Conservation (phyloP, 2,888 invertebrate genomes). For the Acleris cristana region DNA sequence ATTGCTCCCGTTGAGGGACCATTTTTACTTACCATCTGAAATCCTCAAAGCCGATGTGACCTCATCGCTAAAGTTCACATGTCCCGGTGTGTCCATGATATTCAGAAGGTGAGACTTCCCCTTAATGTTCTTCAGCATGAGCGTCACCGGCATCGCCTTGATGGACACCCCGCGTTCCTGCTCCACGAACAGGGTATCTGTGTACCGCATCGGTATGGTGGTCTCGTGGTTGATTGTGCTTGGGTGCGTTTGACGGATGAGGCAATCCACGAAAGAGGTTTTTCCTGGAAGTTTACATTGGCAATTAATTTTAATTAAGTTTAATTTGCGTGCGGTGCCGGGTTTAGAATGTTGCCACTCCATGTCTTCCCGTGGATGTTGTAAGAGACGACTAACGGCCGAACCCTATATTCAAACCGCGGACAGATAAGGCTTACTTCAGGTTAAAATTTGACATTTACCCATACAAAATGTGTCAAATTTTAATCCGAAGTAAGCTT, state of each 20-base stretch:
- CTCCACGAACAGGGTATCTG: slow-evolving; percentile 98
- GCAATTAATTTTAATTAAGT: too few species aligned
- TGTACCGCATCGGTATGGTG: slow-evolving; percentile 93
- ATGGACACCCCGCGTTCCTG: slow-evolving; percentile 98
- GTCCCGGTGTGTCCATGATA: slow-evolving; percentile 98
- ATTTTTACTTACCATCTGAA: slow-evolving; percentile 82
- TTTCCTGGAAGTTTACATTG: slow-evolving; percentile 81
- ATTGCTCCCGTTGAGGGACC: too few species aligned
- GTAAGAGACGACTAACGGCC: too few species aligned
- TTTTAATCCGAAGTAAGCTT: too few species aligned
- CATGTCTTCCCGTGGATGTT: too few species aligned
- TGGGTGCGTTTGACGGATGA: slow-evolving; percentile 98
- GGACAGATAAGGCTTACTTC: too few species aligned
- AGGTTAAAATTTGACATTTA: too few species aligned
- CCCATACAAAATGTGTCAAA: too few species aligned
- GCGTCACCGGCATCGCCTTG: slow-evolving; percentile 97
- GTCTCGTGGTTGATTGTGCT: slow-evolving; percentile 89
- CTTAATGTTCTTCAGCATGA: slow-evolving; percentile 96
- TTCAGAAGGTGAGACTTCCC: slow-evolving; percentile 98
- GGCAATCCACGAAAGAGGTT: slow-evolving; percentile 98
- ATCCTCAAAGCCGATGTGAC: slow-evolving; percentile 98
- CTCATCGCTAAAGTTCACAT: slow-evolving; percentile 99
- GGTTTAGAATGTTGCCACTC: too few species aligned
- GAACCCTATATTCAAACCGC: too few species aligned
- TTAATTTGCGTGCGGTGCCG: too few species aligned